A percentile compares a stretch with the other conserved stretches of the same genome.
These are phyloP conservation scores for Neopelma chrysocephalum DNA, from an alignment of 2,797 vertebrate genomes.

Conservation along the genomic window DNA sequence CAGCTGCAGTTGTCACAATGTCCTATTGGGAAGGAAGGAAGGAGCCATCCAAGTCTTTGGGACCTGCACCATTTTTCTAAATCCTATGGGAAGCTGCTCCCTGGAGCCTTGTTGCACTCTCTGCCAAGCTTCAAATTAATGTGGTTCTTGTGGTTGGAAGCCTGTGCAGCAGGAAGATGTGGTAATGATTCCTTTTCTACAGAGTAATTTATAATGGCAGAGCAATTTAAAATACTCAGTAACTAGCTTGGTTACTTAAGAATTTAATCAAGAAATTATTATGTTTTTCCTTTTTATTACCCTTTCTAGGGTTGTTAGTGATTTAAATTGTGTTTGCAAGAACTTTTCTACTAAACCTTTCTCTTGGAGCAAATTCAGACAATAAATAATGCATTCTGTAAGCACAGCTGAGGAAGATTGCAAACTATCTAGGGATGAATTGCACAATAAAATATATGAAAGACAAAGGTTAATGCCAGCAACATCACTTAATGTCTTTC, in stretches of 20 bases:
- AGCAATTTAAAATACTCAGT: conserved; percentile 42
- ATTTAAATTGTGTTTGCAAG: conserved; percentile 21
- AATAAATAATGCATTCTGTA: conserved; percentile 45
- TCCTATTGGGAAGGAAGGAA: background rate
- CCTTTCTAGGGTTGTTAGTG: background rate
- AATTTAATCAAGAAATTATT: conserved; percentile 59
- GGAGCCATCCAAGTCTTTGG: background rate
- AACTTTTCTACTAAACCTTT: conserved; percentile 32
- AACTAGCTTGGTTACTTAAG: conserved; percentile 50
- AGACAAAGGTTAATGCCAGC: conserved; percentile 58
- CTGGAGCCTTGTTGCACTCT: background rate
- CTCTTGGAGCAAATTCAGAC: conserved; percentile 41
- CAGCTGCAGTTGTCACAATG: background rate
- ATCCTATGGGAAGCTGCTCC: conserved; percentile 11
- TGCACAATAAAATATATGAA: conserved; percentile 39
- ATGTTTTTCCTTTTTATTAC: background rate
- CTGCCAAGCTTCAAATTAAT: conserved; percentile 58
- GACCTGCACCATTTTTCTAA: conserved; percentile 6
- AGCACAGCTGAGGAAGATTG: conserved; percentile 25
- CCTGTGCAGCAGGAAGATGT: conserved; percentile 39
- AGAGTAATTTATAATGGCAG: conserved; percentile 40
- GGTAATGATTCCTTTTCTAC: conserved; percentile 56
- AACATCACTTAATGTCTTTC: conserved; percentile 34
- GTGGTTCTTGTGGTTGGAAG: conserved; percentile 62
- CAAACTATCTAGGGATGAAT: conserved; percentile 48